Evolutionary conservation across 2,888 invertebrate species (phyloP).

Genomic region (Leucozona laternaria): DNA sequence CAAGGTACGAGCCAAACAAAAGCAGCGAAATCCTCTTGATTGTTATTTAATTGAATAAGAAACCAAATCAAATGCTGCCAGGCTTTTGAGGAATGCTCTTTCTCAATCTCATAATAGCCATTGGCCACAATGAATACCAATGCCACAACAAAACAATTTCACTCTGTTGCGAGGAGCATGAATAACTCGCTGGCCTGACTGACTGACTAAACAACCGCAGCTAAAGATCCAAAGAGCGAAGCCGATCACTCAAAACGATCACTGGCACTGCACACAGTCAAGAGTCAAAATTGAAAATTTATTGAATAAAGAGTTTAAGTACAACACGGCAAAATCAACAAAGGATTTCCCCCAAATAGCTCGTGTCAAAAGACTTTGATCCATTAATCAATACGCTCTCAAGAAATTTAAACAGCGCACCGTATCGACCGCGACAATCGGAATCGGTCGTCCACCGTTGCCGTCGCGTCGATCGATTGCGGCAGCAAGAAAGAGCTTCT

Average conservation of each 20-base stretch:
- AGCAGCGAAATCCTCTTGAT: constrained; percentile 74
- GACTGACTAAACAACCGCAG: constrained; percentile 71
- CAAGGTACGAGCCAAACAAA: constrained; percentile 51
- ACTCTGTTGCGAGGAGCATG: constrained; percentile 55
- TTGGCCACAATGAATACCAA: constrained; percentile 65
- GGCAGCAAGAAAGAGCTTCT: constrained; percentile 53
- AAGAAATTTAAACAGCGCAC: constrained; percentile 70
- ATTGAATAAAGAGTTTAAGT: constrained; percentile 82
- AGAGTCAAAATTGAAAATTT: constrained; percentile 83
- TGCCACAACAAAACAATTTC: constrained; percentile 82
- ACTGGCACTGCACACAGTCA: constrained; percentile 72
- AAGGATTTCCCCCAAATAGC: constrained; percentile 83
- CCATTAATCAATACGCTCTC: constrained; percentile 83
- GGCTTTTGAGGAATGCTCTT: constrained; percentile 72
- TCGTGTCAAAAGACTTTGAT: constrained; percentile 84
- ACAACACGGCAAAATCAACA: constrained; percentile 81
- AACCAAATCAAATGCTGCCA: constrained; percentile 75
- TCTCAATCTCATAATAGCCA: constrained; percentile 79
- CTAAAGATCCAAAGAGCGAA: constrained; percentile 72
- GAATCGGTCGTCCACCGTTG: constrained; percentile 27
- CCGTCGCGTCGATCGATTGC: background rate
- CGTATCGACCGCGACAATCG: constrained; percentile 58
- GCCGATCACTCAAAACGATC: constrained; percentile 70
- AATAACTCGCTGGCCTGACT: constrained; percentile 46
- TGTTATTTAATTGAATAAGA: constrained; percentile 75